These are phyloP conservation scores for Ceuthmochares aereus DNA, from an alignment of 2,113 vertebrate species.

Conservation along the genomic window DNA sequence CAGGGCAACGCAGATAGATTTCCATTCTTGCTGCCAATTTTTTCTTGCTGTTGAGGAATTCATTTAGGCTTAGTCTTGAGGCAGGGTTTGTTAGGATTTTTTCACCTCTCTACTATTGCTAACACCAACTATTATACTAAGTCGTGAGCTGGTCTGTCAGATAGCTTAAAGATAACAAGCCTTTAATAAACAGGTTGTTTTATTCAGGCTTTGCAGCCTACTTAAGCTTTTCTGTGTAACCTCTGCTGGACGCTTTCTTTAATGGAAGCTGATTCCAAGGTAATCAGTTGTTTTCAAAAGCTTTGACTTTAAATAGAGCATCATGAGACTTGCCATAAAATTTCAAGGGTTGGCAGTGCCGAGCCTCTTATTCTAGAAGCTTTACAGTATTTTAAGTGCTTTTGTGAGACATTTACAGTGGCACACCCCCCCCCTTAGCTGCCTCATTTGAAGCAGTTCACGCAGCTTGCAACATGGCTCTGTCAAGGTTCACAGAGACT, in stretches of 20 bases:
- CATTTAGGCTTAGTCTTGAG: slow-evolving; percentile 5
- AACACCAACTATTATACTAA: background rate
- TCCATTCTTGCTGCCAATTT: background rate
- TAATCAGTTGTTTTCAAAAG: slow-evolving; percentile 22
- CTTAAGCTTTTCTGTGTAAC: background rate
- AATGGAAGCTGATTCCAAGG: background rate
- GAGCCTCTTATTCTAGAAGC: background rate
- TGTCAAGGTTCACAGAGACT: slow-evolving; percentile 38
- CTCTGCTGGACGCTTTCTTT: background rate
- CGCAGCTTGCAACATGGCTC: slow-evolving; percentile 53
- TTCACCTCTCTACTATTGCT: background rate
- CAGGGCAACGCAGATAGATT: background rate
- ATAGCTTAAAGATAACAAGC: background rate
- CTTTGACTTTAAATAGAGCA: background rate
- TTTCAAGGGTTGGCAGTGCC: background rate
- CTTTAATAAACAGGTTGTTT: slow-evolving; percentile 16
- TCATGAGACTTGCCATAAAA: slow-evolving; percentile 14
- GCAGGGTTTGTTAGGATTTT: background rate
- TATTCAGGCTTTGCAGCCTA: background rate
- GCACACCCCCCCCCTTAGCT: background rate
- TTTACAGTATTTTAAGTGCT: slow-evolving; percentile 35
- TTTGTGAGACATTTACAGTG: slow-evolving; percentile 8
- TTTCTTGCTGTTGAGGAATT: slow-evolving; percentile 28
- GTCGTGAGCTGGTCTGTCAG: background rate
- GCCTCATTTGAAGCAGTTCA: slow-evolving; percentile 7